A percentile compares a stretch with the other conserved stretches of the same genome.
Evolutionary conservation across 2,797 vertebrate species (phyloP).

Genomic region (Liasis olivaceus): DNA sequence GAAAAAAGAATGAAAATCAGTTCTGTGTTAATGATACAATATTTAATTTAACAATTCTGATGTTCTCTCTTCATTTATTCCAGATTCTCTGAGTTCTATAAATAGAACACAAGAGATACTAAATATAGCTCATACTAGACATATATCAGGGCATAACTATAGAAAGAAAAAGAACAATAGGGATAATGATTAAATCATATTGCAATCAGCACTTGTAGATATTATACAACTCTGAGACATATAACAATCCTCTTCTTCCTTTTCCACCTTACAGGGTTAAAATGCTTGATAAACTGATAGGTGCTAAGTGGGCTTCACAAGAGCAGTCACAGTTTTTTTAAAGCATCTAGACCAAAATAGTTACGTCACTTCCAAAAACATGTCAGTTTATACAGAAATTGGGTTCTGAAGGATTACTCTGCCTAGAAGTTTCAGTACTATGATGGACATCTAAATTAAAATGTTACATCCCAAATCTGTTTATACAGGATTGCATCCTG

Average conservation of each 20-base stretch:
- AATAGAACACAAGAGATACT: conserved; percentile 41
- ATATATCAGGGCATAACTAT: conserved; percentile 27
- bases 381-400: conserved; percentile 12
- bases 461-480: neutral
- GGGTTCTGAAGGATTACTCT: neutral
- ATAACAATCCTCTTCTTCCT: neutral
- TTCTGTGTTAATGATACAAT: conserved; percentile 62
- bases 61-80: conserved; percentile 53
- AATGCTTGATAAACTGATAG: neutral
- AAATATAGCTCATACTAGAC: conserved; percentile 42
- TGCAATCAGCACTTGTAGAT: neutral
- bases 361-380: neutral
- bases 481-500: neutral
- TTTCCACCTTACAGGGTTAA: neutral
- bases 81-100: conserved; percentile 47
- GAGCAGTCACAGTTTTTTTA: neutral
- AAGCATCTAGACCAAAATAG: neutral
- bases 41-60: conserved; percentile 63
- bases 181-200: conserved; percentile 22
- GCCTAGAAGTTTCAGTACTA: neutral
- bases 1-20: conserved; percentile 26
- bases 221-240: conserved; percentile 14
- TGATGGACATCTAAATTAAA: neutral
- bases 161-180: conserved; percentile 1
- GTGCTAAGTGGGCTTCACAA: neutral